Percentiles rank a stretch among this genome's conserved stretches.
phyloP scores from a whole-genome alignment of 2,113 vertebrate genomes.

The Melierax canorus region DNA sequence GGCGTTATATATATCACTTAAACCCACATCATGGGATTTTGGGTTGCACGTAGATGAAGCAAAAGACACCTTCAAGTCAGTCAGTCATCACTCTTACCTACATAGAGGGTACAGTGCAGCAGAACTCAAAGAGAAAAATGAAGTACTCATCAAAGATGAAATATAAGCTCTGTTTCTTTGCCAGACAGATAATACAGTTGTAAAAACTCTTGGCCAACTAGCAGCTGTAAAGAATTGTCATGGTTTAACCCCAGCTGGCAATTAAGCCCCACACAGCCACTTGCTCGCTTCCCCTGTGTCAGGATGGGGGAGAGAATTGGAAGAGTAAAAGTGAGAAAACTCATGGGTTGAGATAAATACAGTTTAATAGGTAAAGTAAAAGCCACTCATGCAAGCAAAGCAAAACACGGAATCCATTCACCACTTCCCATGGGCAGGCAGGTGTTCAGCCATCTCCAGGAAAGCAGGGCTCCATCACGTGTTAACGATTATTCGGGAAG shows the following conservation, averaged over 20 bases:
- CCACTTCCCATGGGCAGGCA: background rate
- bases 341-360: background rate
- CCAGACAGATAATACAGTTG: background rate
- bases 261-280: background rate
- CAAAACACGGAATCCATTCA: background rate
- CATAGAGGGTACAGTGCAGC: background rate
- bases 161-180: background rate
- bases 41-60: background rate
- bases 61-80: background rate
- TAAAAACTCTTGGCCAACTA: background rate
- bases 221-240: background rate
- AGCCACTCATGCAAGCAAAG: background rate
- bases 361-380: background rate
- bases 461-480: too few species aligned
- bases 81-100: background rate
- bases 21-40: background rate
- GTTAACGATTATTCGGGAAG: background rate
- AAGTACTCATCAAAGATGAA: background rate
- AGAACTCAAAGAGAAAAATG: background rate
- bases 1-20: background rate
- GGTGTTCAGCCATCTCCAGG: background rate
- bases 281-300: accelerated
- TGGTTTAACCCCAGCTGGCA: background rate
- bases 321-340: background rate
- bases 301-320: background rate